Percentiles rank a stretch among this genome's conserved stretches.
phyloP scores from a whole-genome alignment of 2,113 vertebrate genomes.

The Stictonetta naevosa region DNA sequence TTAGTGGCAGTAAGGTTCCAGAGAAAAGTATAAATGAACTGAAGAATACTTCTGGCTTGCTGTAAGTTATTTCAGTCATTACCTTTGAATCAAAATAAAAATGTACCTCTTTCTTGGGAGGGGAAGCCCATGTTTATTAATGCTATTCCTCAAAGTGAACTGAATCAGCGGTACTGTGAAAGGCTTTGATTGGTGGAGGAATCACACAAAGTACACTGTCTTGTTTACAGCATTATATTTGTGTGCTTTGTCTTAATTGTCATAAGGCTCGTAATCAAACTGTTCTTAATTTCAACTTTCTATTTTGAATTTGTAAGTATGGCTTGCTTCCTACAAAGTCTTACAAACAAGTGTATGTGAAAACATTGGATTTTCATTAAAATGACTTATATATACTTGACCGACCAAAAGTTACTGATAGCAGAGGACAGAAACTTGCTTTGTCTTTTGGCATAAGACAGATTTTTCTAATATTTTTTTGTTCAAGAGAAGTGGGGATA shows the following conservation, averaged over 20 bases:
- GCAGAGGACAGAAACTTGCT: not conserved
- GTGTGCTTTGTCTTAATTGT: not conserved
- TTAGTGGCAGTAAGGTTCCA: conserved; percentile 94
- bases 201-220: not conserved
- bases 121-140: not conserved
- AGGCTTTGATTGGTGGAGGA: not conserved
- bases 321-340: not conserved
- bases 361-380: not conserved
- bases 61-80: conserved; percentile 82
- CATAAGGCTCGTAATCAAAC: not conserved
- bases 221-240: not conserved
- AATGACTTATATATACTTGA: not conserved
- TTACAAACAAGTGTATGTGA: not conserved
- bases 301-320: not conserved
- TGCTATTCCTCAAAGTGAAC: not conserved
- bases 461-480: not conserved
- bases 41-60: conserved; percentile 90
- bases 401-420: not conserved
- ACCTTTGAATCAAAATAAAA: not conserved
- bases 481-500: not conserved
- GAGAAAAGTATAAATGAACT: conserved; percentile 94
- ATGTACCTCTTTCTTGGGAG: not conserved
- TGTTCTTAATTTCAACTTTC: not conserved
- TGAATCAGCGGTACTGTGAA: not conserved
- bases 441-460: not conserved